Percentiles rank a stretch among this genome's conserved stretches.
phyloP scores from a whole-genome alignment of 2,888 invertebrate species.

The Endomychus coccineus region DNA sequence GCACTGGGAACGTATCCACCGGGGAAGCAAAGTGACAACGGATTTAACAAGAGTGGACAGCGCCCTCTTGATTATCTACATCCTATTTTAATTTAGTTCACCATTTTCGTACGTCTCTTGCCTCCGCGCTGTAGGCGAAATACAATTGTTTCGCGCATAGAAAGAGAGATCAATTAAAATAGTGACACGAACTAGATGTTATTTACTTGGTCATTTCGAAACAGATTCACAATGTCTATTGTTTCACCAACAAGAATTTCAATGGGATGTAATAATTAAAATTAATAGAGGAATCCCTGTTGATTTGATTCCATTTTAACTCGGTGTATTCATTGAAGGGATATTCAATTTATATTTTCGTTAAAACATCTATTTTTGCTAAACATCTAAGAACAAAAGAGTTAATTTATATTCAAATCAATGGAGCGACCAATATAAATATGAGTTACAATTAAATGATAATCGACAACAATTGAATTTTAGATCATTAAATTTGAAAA shows the following conservation, averaged over 20 bases:
- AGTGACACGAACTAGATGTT: conserved; percentile 30
- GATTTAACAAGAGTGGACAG: conserved; percentile 40
- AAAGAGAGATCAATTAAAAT: conserved; percentile 25
- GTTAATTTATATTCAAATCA: no score
- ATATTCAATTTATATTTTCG: no score
- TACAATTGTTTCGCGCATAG: conserved; percentile 10
- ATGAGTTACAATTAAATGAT: no score
- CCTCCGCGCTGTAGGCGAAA: no score
- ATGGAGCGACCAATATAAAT: no score
- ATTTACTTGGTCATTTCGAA: conserved; percentile 28
- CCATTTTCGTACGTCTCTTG: conserved; percentile 27
- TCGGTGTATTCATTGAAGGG: no score
- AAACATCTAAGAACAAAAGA: no score
- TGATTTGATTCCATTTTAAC: conserved; percentile 33
- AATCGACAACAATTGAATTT: no score
- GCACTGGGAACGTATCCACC: no score
- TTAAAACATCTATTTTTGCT: no score
- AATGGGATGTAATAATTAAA: conserved; percentile 37
- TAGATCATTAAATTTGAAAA: no score
- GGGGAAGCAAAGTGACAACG: no score
- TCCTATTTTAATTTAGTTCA: conserved; percentile 32
- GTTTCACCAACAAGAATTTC: conserved; percentile 37
- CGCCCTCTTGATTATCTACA: conserved; percentile 41
- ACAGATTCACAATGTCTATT: conserved; percentile 34
- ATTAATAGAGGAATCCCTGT: conserved; percentile 38